phyloP scores from a whole-genome alignment of 37 sponge, comb jelly and placozoan genomes.

The Geodia barretti region DNA sequence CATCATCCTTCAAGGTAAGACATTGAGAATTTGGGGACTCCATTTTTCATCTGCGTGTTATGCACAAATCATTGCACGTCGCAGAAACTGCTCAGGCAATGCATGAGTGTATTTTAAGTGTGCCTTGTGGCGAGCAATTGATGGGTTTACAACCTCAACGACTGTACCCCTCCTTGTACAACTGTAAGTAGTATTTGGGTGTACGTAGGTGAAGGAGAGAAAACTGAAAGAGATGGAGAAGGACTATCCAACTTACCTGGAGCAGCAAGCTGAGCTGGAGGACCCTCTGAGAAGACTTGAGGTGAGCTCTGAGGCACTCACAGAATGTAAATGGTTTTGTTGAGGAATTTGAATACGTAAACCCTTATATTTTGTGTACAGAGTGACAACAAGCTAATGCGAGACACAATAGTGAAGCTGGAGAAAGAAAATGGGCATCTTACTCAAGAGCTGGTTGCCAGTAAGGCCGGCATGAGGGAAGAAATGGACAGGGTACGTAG shows the following conservation, averaged over 20 bases:
- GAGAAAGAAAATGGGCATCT: constrained; percentile 93
- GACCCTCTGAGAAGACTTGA: constrained; percentile 78
- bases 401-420: constrained; percentile 62
- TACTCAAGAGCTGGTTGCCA: constrained; percentile 86
- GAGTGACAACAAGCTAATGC: constrained; percentile 76
- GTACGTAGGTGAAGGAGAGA: constrained; percentile 57
- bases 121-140: not conserved
- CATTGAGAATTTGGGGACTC: not conserved
- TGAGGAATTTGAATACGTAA: not conserved
- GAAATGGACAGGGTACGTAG: constrained; percentile 87
- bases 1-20: constrained; percentile 51
- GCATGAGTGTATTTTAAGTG: not conserved
- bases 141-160: not conserved
- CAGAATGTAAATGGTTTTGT: not conserved
- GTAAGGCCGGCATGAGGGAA: constrained; percentile 82
- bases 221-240: constrained; percentile 80
- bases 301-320: constrained; percentile 1
- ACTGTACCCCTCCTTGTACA: not conserved
- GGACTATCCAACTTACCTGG: constrained; percentile 65
- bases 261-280: constrained; percentile 65
- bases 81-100: not conserved
- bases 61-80: constrained; percentile 4
- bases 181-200: too few relatives aligned
- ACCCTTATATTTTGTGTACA: constrained; percentile 5
- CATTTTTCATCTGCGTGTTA: not conserved